phyloP scores from a whole-genome alignment of 1,140 invertebrate species.

The Drosophila hydei region DNA sequence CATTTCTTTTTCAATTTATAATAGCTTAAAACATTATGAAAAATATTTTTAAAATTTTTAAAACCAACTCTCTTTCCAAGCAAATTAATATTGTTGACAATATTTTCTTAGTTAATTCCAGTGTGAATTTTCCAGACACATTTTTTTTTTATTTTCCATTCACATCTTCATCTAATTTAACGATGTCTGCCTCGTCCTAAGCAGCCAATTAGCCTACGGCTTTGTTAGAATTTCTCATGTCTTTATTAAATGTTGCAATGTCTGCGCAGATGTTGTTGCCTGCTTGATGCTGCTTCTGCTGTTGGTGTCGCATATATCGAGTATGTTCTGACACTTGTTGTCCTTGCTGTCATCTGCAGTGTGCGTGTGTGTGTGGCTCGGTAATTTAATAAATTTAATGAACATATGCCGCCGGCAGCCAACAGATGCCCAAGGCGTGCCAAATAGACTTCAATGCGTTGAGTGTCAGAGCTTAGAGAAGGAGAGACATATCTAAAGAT shows the following conservation, averaged over 20 bases:
- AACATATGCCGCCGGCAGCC: conserved; percentile 66
- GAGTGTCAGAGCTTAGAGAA: neutral
- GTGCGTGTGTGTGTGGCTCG: conserved; percentile 33
- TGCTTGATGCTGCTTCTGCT: neutral
- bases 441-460: conserved; percentile 41
- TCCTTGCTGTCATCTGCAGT: conserved; percentile 31
- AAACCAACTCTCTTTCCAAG: too few relatives aligned
- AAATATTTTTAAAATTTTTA: neutral
- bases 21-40: too few relatives aligned
- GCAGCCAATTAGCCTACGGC: conserved; percentile 46
- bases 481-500: neutral
- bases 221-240: conserved; percentile 43
- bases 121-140: neutral
- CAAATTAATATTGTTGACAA: too few relatives aligned
- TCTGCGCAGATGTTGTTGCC: conserved; percentile 25
- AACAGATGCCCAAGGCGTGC: conserved; percentile 25
- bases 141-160: too few relatives aligned
- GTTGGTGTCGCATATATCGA: neutral
- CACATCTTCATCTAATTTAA: conserved; percentile 14
- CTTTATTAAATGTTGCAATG: conserved; percentile 51
- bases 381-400: conserved; percentile 82
- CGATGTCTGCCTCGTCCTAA: conserved; percentile 7
- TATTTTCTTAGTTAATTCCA: neutral
- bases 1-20: neutral
- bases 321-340: conserved; percentile 31